Evolutionary conservation across 2,888 invertebrate species (phyloP).

Genomic region (Hoplodrina blanda): DNA sequence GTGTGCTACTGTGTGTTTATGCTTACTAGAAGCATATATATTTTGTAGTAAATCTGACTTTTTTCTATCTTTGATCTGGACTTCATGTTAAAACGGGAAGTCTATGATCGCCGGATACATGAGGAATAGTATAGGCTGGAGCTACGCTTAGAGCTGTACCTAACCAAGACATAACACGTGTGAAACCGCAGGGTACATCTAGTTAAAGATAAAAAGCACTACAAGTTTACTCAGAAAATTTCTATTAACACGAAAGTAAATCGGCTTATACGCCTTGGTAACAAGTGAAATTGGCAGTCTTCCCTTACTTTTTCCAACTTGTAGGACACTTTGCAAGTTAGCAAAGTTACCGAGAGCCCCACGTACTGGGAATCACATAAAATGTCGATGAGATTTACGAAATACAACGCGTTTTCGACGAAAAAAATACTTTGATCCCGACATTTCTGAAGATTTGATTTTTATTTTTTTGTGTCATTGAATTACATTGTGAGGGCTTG

Average conservation of each 20-base stretch:
- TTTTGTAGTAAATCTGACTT: too few relatives aligned
- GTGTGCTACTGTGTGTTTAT: too few relatives aligned
- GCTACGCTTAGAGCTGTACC: too few relatives aligned
- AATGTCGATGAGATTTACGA: conserved; percentile 37
- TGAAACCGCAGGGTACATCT: too few relatives aligned
- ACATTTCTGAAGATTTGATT: conserved; percentile 5
- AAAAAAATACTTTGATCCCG: conserved; percentile 19
- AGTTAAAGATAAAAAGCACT: conserved; percentile 4
- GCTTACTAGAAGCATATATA: too few relatives aligned
- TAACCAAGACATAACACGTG: too few relatives aligned
- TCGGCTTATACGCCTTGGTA: conserved; percentile 30
- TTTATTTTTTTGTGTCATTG: conserved; percentile 6
- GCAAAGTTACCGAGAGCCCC: conserved; percentile 23
- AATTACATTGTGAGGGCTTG: neutral
- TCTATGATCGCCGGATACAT: too few relatives aligned
- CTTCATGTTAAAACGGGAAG: too few relatives aligned
- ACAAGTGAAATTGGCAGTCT: conserved; percentile 37
- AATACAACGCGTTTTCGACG: conserved; percentile 12
- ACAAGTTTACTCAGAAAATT: conserved; percentile 6
- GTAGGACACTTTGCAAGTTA: conserved; percentile 41
- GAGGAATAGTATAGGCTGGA: too few relatives aligned
- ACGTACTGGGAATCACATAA: conserved; percentile 33
- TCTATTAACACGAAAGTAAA: conserved; percentile 26
- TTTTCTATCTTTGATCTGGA: too few relatives aligned
- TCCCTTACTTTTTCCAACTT: conserved; percentile 34